These are phyloP conservation scores for Metridium senile DNA, from an alignment of 92 coral and sea anemone genomes.

Conservation along the genomic window DNA sequence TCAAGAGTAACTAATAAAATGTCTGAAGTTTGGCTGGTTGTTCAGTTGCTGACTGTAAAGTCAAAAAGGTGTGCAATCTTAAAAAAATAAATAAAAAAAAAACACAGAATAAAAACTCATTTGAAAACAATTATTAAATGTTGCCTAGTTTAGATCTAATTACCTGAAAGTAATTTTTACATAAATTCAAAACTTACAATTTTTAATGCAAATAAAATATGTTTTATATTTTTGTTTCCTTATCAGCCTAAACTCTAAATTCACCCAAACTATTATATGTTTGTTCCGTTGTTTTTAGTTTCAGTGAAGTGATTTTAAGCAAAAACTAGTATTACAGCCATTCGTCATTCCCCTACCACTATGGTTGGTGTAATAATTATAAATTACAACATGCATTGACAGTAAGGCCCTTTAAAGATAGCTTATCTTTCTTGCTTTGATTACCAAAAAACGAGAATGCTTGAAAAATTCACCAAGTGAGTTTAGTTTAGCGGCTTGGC, in stretches of 20 bases:
- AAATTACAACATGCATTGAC: not conserved
- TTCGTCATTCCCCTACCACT: not conserved
- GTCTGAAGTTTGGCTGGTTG: no score
- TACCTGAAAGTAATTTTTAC: no score
- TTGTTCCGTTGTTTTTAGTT: slow-evolving; percentile 1
- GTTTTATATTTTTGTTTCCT: not conserved
- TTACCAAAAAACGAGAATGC: not conserved
- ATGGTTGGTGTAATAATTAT: not conserved
- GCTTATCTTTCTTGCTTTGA: not conserved
- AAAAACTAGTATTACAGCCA: not conserved
- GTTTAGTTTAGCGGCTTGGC: not conserved
- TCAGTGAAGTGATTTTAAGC: not conserved
- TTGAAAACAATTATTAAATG: no score
- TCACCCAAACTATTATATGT: not conserved
- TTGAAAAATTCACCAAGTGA: not conserved
- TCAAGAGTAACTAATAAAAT: no score
- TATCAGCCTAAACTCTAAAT: not conserved
- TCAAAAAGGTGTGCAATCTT: no score
- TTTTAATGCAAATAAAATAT: no score
- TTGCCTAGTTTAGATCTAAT: no score
- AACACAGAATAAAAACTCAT: no score
- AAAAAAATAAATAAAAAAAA: no score
- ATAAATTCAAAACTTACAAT: no score
- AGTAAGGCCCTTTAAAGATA: not conserved
- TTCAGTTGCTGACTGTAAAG: no score